Evolutionary conservation across 2,797 vertebrate genomes (phyloP), one percentile per base, ranked within the genome.

Genomic region (Mus spretus): DNA sequence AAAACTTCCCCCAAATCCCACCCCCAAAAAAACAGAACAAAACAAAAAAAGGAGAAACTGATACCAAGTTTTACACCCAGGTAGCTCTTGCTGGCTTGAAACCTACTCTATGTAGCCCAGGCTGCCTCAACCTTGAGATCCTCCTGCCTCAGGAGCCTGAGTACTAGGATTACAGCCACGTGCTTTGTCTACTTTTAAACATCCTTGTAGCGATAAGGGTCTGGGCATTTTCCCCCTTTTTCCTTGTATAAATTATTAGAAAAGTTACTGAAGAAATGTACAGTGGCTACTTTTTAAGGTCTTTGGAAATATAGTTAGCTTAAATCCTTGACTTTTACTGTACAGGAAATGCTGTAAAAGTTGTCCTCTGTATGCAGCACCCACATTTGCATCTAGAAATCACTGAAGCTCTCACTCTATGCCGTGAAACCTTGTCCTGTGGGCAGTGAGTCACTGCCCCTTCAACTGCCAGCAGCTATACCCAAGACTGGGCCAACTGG

Each of bases 261-360:
- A 65, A 96, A 88, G 37, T 74, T 24, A 57, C n/a, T 79, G 1
- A 84, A 95, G 44, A 96, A 95, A 78, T 72, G 95, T 0, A 53
- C 12, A 91, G 19, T 34, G 50, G 77, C 55, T 72, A 80, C 65
- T 79, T 94, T 70, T 79, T 55, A 93, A 79, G 26, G 28, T 94
- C 53, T 96, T 82, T 24, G 83, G 24, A 93, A 95, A 91, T n/a
- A 86, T 2, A 63, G 20, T 79, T 28, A 85, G 80, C 55, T 59
- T 40, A 65, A 96, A 50, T 34, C 44, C 12, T 53, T 82, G 10
- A 80, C 74, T 78, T 86, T 93, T 70, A 77, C 67, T 93, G 19
- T 37, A 17, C 2, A 24, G 28, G n/a, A 13, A 40, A 12, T 40
- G n/a, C 55, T 26, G n/a, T 82, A 9, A 40, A 10, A 5, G 53